phyloP scores from a whole-genome alignment of 2,888 invertebrate species.

The Antheraea yamamai region DNA sequence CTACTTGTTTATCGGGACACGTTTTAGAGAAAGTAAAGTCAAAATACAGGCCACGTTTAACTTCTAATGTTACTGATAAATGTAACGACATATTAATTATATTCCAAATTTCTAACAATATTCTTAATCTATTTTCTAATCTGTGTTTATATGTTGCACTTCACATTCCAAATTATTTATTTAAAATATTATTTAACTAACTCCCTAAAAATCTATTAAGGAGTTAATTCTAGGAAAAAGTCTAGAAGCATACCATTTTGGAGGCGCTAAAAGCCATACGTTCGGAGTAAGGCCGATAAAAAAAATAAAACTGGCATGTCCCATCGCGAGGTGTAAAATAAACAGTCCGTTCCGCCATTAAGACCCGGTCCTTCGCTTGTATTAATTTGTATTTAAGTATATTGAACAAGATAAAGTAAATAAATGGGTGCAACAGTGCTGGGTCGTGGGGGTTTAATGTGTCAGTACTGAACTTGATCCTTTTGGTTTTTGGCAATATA shows the following conservation, averaged over 20 bases:
- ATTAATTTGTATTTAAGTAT: slow-evolving; percentile 83
- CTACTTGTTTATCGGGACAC: too few relatives aligned
- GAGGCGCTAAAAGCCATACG: slow-evolving; percentile 69
- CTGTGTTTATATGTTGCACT: neutral
- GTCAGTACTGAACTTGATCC: slow-evolving; percentile 25
- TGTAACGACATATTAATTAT: neutral
- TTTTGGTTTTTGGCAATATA: slow-evolving; percentile 9
- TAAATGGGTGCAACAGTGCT: slow-evolving; percentile 66
- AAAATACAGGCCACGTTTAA: too few relatives aligned
- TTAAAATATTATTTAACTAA: neutral
- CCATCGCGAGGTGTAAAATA: slow-evolving; percentile 79
- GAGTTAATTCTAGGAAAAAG: slow-evolving; percentile 42
- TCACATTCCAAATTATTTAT: neutral
- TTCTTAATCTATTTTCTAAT: neutral
- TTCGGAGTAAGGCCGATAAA: slow-evolving; percentile 50
- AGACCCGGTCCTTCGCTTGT: slow-evolving; percentile 74
- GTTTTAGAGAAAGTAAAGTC: too few relatives aligned
- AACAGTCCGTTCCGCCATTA: slow-evolving; percentile 76
- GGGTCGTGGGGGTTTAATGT: slow-evolving; percentile 60
- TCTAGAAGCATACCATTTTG: slow-evolving; percentile 46
- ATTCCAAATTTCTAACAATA: neutral
- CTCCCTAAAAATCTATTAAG: slow-evolving; percentile 46
- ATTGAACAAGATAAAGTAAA: slow-evolving; percentile 81
- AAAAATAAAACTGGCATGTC: slow-evolving; percentile 67
- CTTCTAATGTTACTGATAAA: too few relatives aligned